Evolutionary conservation across 2,888 invertebrate genomes (phyloP).

Genomic region (Epirrita christyi): DNA sequence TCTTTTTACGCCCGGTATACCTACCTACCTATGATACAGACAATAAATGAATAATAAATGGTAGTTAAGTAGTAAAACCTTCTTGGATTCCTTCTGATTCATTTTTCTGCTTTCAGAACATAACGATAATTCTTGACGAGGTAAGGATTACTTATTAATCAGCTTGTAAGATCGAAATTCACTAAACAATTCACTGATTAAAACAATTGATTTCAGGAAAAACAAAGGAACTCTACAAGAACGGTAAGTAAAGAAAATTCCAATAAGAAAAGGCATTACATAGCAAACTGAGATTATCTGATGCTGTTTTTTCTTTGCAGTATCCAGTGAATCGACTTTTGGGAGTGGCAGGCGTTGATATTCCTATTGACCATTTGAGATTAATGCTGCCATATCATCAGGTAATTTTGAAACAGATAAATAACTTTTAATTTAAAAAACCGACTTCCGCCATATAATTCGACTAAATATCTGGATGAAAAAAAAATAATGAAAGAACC

Average conservation of each 20-base stretch:
- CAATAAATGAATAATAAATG: too few relatives aligned
- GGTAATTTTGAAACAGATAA: constrained; percentile 52
- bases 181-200: neutral
- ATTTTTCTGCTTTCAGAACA: constrained; percentile 64
- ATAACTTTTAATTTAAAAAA: too few relatives aligned
- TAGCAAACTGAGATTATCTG: too few relatives aligned
- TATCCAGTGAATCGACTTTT: constrained; percentile 74
- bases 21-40: too few relatives aligned
- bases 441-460: too few relatives aligned
- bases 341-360: constrained; percentile 77
- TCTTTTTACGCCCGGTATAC: too few relatives aligned
- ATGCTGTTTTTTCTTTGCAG: too few relatives aligned
- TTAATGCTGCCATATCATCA: constrained; percentile 70
- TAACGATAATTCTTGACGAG: constrained; percentile 66
- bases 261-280: too few relatives aligned
- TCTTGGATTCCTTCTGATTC: too few relatives aligned
- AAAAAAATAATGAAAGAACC: too few relatives aligned
- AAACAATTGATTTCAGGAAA: constrained; percentile 64
- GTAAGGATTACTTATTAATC: constrained; percentile 45
- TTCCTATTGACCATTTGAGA: constrained; percentile 74
- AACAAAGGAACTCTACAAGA: constrained; percentile 70
- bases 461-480: too few relatives aligned
- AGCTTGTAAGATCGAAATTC: neutral
- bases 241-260: constrained; percentile 65
- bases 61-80: too few relatives aligned